Conservation (phyloP, 1,140 invertebrate species). For the Panagrolaimus sp. region DNA sequence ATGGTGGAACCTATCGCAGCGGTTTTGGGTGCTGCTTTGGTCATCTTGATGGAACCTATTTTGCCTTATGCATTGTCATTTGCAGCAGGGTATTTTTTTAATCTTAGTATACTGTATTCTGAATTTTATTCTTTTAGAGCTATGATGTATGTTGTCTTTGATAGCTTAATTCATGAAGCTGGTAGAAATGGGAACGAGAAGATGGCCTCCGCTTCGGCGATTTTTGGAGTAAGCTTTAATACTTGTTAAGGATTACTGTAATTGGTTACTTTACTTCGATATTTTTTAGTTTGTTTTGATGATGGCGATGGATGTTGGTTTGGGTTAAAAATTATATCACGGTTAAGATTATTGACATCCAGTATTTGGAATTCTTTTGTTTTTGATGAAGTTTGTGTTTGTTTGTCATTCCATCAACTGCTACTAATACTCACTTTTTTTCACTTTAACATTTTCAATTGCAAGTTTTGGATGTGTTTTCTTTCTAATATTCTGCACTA, state of each 20-base stretch:
- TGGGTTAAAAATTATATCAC: conserved; percentile 19
- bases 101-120: too few relatives aligned
- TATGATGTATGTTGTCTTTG: conserved; percentile 78
- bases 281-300: conserved; percentile 46
- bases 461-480: not conserved
- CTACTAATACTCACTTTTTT: not conserved
- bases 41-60: conserved; percentile 75
- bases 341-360: too few relatives aligned
- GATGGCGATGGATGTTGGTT: conserved; percentile 49
- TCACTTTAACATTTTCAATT: conserved; percentile 1
- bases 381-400: not conserved
- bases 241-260: too few relatives aligned
- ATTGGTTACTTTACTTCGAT: too few relatives aligned
- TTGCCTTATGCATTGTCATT: conserved; percentile 91
- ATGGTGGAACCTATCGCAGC: conserved; percentile 97
- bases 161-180: conserved; percentile 94
- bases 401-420: not conserved
- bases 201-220: conserved; percentile 79
- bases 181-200: conserved; percentile 85
- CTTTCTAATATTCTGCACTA: not conserved
- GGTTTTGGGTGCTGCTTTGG: conserved; percentile 78
- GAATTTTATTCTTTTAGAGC: not conserved
- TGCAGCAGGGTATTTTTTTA: conserved; percentile 71
- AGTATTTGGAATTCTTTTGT: too few relatives aligned
- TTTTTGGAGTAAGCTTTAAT: too few relatives aligned